These are phyloP conservation scores for Apostichopus leukothele DNA, from an alignment of 53 echinoderm and acorn worm species.

Conservation along the genomic window DNA sequence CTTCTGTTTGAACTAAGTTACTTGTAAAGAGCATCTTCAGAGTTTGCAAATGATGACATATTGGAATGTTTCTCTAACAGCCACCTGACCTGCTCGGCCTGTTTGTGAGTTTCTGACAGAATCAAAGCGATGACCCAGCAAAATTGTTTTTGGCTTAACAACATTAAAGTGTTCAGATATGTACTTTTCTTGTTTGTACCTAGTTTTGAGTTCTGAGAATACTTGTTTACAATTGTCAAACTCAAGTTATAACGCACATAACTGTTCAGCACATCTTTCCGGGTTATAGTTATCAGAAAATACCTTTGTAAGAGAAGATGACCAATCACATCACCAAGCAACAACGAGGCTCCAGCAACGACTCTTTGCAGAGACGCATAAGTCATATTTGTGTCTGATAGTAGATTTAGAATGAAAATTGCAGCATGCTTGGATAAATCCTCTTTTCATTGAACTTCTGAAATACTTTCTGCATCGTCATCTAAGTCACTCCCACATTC, in stretches of 20 bases:
- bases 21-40: too few species aligned
- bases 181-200: constrained; percentile 19
- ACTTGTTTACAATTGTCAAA: neutral
- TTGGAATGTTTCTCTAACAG: neutral
- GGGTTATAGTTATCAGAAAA: neutral
- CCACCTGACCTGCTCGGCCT: neutral
- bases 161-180: neutral
- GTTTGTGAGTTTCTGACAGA: neutral
- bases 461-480: too few species aligned
- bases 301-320: neutral
- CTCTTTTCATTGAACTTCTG: too few species aligned
- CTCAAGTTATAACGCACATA: neutral
- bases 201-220: constrained; percentile 4
- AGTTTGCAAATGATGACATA: too few species aligned
- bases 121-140: neutral
- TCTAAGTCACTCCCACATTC: too few species aligned
- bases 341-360: neutral
- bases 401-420: too few species aligned
- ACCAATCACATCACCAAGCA: neutral
- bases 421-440: too few species aligned
- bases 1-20: too few species aligned
- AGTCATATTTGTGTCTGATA: constrained; percentile 25
- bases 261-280: too few species aligned
- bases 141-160: neutral
- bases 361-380: constrained; percentile 24